These are phyloP conservation scores for Tetragnatha montana DNA, from an alignment of 2,888 invertebrate genomes.

Conservation along the genomic window DNA sequence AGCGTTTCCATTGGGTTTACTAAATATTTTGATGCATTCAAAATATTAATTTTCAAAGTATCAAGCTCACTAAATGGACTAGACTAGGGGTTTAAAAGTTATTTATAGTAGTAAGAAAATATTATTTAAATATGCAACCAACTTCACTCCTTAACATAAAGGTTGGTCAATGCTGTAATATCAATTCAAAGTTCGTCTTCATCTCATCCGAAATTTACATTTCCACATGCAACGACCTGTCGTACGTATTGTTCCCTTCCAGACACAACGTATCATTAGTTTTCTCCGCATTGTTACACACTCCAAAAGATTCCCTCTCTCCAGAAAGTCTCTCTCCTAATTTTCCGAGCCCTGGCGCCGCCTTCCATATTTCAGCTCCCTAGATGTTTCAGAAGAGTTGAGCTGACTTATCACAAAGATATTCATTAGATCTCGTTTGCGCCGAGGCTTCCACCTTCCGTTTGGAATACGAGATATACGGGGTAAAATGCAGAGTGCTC, in stretches of 20 bases:
- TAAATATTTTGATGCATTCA: too few relatives aligned
- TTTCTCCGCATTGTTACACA: neutral
- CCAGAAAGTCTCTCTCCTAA: neutral
- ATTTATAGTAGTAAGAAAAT: too few relatives aligned
- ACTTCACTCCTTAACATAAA: too few relatives aligned
- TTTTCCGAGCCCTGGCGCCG: neutral
- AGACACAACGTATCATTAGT: neutral
- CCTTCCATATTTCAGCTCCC: constrained; percentile 2
- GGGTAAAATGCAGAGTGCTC: constrained; percentile 3
- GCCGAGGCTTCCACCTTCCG: neutral
- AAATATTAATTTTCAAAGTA: too few relatives aligned
- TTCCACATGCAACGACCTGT: neutral
- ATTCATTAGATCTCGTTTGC: constrained; percentile 18
- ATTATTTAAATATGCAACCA: too few relatives aligned
- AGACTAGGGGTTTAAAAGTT: too few relatives aligned
- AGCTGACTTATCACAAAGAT: constrained; percentile 7
- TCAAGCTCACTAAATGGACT: too few relatives aligned
- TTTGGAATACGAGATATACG: neutral
- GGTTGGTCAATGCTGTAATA: too few relatives aligned
- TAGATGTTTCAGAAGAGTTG: constrained; percentile 4
- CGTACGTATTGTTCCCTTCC: too few relatives aligned
- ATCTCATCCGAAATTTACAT: neutral
- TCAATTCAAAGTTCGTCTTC: too few relatives aligned
- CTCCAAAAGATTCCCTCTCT: neutral
- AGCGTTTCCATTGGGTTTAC: too few relatives aligned